These are phyloP conservation scores for Caenorhabditis auriculariae DNA, from an alignment of 2,888 invertebrate genomes.

Conservation along the genomic window DNA sequence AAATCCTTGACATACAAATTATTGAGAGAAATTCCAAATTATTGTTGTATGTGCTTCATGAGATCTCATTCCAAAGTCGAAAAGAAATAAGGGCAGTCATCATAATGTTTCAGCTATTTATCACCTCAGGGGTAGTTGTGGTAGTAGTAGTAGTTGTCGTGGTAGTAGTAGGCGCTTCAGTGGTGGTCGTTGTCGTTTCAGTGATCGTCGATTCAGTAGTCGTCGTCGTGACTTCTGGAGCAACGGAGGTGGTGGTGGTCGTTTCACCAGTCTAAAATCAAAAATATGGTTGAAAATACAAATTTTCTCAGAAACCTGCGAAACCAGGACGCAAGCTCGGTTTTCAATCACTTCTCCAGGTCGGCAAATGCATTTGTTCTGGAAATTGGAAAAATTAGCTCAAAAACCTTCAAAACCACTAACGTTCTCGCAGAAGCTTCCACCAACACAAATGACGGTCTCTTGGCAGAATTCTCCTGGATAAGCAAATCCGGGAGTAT, in stretches of 20 bases:
- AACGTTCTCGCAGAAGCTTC: constrained; percentile 36
- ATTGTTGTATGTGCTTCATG: no score
- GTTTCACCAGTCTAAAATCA: neutral
- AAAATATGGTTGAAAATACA: neutral
- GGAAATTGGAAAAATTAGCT: constrained; percentile 4
- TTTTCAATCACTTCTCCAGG: constrained; percentile 31
- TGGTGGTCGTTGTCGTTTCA: constrained; percentile 10
- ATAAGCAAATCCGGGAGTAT: constrained; percentile 34
- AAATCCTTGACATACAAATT: no score
- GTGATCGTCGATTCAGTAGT: constrained; percentile 18
- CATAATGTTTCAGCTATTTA: neutral
- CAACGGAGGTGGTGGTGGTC: constrained; percentile 15
- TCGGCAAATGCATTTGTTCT: constrained; percentile 41
- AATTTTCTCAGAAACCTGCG: neutral
- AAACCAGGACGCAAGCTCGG: constrained; percentile 29
- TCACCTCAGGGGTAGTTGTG: constrained; percentile 18
- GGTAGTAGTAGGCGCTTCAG: constrained; percentile 28
- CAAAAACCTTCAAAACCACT: neutral
- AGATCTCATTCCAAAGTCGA: no score
- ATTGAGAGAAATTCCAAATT: no score
- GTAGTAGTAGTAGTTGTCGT: constrained; percentile 14
- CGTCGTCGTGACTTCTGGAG: constrained; percentile 15
- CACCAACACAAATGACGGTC: constrained; percentile 38
- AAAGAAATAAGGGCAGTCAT: neutral
- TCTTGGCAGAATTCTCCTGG: constrained; percentile 38